Evolutionary conservation across 2,113 vertebrate species (phyloP).

Genomic region (Bombycilla garrulus): DNA sequence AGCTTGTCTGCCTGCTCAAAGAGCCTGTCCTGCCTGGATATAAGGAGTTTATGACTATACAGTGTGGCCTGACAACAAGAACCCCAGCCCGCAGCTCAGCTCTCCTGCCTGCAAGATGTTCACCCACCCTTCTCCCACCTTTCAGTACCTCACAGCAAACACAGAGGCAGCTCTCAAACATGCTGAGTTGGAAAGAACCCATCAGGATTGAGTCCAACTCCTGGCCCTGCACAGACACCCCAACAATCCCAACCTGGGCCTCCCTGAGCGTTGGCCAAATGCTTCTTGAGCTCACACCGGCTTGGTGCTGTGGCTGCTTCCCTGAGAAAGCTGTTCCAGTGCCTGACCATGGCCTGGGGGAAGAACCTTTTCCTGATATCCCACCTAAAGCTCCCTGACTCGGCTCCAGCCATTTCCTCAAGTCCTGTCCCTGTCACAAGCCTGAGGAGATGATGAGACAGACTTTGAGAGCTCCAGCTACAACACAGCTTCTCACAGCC

Average conservation of each 20-base stretch:
- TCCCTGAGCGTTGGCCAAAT: not conserved
- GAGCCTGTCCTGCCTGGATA: not conserved
- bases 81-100: not conserved
- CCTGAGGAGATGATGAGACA: not conserved
- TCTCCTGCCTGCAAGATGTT: not conserved
- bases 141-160: not conserved
- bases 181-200: not conserved
- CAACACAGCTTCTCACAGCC: fast-evolving
- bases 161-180: not conserved
- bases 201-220: not conserved
- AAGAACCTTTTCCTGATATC: not conserved
- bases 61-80: not conserved
- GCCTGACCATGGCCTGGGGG: not conserved
- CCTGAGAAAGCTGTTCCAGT: not conserved
- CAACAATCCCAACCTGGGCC: not conserved
- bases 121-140: too few species aligned
- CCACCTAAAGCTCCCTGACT: not conserved
- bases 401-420: not conserved
- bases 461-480: not conserved
- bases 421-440: not conserved
- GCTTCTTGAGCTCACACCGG: not conserved
- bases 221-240: not conserved
- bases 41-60: not conserved
- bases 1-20: not conserved
- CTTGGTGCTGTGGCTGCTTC: not conserved